Evolutionary conservation across 2,888 invertebrate species (phyloP).

Genomic region (Hirtodrosophila trivittata): DNA sequence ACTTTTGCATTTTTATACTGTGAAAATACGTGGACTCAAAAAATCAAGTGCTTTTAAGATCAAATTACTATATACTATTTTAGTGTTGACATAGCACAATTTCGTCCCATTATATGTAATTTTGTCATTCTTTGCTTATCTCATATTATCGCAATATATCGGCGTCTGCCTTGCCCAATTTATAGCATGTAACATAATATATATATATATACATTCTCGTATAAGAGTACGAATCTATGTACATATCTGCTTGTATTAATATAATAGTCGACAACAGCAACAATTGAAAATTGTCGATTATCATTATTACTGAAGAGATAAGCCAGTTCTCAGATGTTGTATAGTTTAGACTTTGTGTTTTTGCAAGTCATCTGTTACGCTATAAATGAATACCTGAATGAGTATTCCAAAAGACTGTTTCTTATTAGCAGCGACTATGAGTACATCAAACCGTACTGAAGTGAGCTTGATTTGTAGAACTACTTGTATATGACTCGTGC

Average conservation of each 20-base stretch:
- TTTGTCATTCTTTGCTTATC: background rate
- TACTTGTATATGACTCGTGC: conserved; percentile 2
- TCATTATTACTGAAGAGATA: conserved; percentile 33
- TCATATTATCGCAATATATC: background rate
- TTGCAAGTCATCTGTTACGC: conserved; percentile 19
- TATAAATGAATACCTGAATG: conserved; percentile 38
- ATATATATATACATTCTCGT: background rate
- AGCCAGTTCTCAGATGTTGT: conserved; percentile 37
- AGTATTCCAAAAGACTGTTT: conserved; percentile 12
- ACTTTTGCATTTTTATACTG: too few species aligned
- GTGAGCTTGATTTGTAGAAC: conserved; percentile 22
- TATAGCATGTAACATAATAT: conserved; percentile 1
- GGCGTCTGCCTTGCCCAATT: conserved; percentile 24
- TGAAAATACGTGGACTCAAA: background rate
- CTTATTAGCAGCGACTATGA: conserved; percentile 4
- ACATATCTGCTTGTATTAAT: background rate
- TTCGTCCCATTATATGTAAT: background rate
- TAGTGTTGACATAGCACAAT: conserved; percentile 4
- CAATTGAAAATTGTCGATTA: conserved; percentile 37
- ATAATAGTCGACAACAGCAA: background rate
- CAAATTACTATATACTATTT: background rate
- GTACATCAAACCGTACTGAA: conserved; percentile 16
- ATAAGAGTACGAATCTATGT: background rate
- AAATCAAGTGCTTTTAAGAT: conserved; percentile 2
- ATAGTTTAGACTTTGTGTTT: conserved; percentile 15